These are phyloP conservation scores for Antechinus flavipes DNA, from an alignment of 2,113 vertebrate genomes.

Conservation along the genomic window DNA sequence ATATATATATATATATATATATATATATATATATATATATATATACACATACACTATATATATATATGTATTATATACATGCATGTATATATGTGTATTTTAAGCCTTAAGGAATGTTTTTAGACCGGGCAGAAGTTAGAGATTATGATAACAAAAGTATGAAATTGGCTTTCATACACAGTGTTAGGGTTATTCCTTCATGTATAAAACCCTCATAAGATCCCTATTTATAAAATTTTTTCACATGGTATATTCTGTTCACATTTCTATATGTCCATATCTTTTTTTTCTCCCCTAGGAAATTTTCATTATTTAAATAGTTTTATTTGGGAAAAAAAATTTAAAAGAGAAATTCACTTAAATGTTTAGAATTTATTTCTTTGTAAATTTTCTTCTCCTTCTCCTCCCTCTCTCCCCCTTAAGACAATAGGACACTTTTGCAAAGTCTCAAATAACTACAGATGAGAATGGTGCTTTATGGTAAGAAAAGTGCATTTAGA, in stretches of 20 bases:
- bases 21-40: not conserved
- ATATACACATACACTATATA: not conserved
- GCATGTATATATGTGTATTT: constrained; percentile 4
- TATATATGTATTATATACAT: not conserved
- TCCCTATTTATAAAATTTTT: not conserved
- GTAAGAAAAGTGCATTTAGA: constrained; percentile 76
- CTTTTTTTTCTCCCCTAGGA: constrained; percentile 40
- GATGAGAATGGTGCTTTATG: constrained; percentile 69
- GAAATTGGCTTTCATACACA: not conserved
- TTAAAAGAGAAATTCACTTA: constrained; percentile 30
- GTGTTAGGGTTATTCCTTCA: not conserved
- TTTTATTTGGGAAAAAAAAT: constrained; percentile 55
- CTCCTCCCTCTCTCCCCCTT: not conserved
- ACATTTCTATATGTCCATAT: constrained; percentile 23
- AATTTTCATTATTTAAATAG: constrained; percentile 28
- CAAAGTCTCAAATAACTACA: constrained; percentile 75
- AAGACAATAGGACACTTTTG: constrained; percentile 43
- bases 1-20: constrained; percentile 1
- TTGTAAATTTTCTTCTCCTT: constrained; percentile 37
- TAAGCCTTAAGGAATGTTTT: constrained; percentile 58
- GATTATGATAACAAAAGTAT: not conserved
- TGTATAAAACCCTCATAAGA: not conserved
- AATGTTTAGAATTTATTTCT: constrained; percentile 48
- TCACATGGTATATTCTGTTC: constrained; percentile 13
- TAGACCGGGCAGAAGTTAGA: constrained; percentile 34